A percentile compares a stretch with the other conserved stretches of the same genome.
Conservation (phyloP, 2,113 vertebrate genomes). For the Apodemus sylvaticus region DNA sequence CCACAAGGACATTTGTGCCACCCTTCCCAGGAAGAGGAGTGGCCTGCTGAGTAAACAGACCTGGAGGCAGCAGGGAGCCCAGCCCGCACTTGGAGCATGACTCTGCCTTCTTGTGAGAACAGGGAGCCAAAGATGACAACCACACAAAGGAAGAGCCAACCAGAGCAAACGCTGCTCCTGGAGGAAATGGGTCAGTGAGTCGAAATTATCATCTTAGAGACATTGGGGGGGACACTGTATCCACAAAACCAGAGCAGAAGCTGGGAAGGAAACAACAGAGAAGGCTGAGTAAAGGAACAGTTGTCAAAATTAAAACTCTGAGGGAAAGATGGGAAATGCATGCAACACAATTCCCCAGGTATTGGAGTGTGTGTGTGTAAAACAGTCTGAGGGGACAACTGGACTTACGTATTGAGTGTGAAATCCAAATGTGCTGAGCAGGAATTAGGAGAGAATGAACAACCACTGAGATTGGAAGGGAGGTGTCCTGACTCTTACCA, state of each 20-base stretch:
- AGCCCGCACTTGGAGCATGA: background rate
- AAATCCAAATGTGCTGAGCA: background rate
- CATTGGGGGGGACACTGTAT: background rate
- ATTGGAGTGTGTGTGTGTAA: background rate
- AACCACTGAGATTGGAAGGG: background rate
- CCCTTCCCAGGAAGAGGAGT: slow-evolving; percentile 37
- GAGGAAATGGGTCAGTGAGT: background rate
- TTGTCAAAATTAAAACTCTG: background rate
- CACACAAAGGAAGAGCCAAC: background rate
- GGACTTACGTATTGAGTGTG: too few species aligned
- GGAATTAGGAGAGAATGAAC: background rate
- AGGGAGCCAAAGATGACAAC: background rate
- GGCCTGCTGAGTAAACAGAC: slow-evolving; percentile 39
- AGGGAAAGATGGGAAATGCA: background rate
- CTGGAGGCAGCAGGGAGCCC: background rate
- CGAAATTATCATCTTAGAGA: background rate
- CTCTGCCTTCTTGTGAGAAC: background rate
- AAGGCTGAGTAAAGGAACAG: background rate
- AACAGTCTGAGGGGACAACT: background rate
- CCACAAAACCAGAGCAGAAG: background rate
- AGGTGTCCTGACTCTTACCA: background rate
- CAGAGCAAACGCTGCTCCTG: background rate
- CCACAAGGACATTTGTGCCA: background rate
- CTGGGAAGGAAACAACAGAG: background rate
- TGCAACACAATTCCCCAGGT: background rate